Evolutionary conservation across 2,797 vertebrate genomes (phyloP).

Genomic region (Parotocinclus haroldoi): DNA sequence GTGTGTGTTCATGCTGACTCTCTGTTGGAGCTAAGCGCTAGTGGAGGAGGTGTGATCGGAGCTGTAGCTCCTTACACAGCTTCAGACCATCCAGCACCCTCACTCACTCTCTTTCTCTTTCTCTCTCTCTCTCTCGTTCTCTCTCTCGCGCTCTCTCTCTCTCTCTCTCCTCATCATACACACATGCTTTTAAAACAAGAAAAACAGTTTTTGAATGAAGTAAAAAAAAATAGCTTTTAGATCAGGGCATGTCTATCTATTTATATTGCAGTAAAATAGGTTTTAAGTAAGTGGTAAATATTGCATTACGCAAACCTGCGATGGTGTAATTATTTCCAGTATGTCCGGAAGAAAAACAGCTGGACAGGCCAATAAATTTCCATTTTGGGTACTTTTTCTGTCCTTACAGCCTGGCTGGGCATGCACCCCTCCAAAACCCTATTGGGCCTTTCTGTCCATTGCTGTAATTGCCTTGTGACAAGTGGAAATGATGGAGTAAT

Average conservation of each 20-base stretch:
- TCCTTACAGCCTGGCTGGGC: conserved; percentile 21
- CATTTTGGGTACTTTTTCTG: conserved; percentile 48
- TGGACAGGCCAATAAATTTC: conserved; percentile 74
- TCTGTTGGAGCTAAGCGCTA: conserved; percentile 49
- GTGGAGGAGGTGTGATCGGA: conserved; percentile 61
- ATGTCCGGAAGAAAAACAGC: no score
- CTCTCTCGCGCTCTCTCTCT: conserved; percentile 41
- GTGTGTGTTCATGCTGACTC: conserved; percentile 50
- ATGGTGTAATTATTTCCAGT: no score
- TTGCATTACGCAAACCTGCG: no score
- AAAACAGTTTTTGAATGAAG: not conserved
- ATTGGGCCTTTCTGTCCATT: conserved; percentile 65
- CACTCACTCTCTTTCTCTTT: conserved; percentile 41
- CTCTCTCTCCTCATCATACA: not conserved
- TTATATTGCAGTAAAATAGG: no score
- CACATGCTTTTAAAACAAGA: conserved; percentile 23
- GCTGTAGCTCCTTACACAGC: conserved; percentile 68
- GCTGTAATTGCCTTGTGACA: conserved; percentile 95
- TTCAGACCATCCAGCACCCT: conserved; percentile 41
- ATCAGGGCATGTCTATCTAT: no score
- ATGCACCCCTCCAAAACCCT: not conserved
- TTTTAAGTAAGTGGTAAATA: no score
- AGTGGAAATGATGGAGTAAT: conserved; percentile 99
- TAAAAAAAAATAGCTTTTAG: no score
- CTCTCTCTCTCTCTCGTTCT: conserved; percentile 11